Evolutionary conservation across 2,113 vertebrate species (phyloP).

Genomic region (Barbus barbus): DNA sequence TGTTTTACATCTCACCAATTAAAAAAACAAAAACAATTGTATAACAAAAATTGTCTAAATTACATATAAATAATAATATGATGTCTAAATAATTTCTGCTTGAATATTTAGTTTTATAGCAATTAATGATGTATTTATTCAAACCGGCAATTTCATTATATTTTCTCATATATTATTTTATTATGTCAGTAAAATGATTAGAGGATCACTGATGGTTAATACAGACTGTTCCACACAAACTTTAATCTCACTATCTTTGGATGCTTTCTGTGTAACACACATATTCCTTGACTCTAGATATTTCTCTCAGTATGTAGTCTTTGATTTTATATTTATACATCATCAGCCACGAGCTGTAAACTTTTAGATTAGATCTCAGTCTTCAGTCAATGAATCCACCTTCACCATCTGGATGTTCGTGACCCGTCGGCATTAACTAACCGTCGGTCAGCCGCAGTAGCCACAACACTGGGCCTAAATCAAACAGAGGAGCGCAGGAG

Average conservation of each 20-base stretch:
- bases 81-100: too few relatives aligned
- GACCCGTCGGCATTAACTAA: conserved; percentile 41
- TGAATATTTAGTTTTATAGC: too few relatives aligned
- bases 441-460: conserved; percentile 60
- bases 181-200: too few relatives aligned
- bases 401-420: background rate
- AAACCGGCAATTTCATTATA: too few relatives aligned
- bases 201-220: background rate
- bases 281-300: background rate
- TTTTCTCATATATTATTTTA: too few relatives aligned
- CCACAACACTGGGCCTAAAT: conserved; percentile 74
- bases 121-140: too few relatives aligned
- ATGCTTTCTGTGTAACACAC: background rate
- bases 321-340: background rate
- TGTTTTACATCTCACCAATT: too few relatives aligned
- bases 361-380: background rate
- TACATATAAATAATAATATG: too few relatives aligned
- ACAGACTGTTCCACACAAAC: background rate
- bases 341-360: background rate
- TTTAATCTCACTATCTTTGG: background rate
- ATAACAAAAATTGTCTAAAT: too few relatives aligned
- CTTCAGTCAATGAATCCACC: background rate
- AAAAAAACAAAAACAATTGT: too few relatives aligned
- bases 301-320: background rate
- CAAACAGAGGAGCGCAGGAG: conserved; percentile 66